A percentile compares a stretch with the other conserved stretches of the same genome.
phyloP scores from a whole-genome alignment of 2,797 vertebrate species.

The Ataeniobius toweri region DNA sequence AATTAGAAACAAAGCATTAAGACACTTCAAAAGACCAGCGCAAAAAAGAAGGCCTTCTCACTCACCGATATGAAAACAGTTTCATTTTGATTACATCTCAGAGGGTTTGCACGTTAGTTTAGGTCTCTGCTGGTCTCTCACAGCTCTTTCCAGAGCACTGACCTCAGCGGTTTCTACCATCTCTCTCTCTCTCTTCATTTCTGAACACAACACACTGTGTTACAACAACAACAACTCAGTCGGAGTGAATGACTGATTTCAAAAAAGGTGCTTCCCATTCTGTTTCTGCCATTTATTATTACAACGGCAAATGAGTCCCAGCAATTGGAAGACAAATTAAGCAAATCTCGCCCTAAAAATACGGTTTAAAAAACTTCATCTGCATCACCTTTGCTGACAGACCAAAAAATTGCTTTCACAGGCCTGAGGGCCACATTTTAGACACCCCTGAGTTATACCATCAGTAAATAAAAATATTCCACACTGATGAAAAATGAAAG shows the following conservation, averaged over 20 bases:
- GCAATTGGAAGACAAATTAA: no score
- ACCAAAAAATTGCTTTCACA: no score
- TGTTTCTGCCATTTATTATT: background rate
- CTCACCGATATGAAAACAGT: no score
- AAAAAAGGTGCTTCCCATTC: background rate
- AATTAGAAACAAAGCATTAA: background rate
- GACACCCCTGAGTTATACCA: no score
- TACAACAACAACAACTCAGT: constrained; percentile 23
- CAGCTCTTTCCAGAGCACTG: constrained; percentile 65
- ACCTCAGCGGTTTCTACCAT: constrained; percentile 60
- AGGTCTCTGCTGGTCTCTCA: constrained; percentile 27
- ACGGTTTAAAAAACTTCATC: no score
- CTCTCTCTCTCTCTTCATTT: constrained; percentile 18
- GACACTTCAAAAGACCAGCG: constrained; percentile 11
- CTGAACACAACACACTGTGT: constrained; percentile 32
- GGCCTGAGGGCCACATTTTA: no score
- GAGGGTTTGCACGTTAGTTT: constrained; percentile 12
- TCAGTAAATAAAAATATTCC: no score
- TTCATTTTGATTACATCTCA: background rate
- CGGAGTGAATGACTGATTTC: background rate
- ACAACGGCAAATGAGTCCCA: no score
- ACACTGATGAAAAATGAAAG: no score
- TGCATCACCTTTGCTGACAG: no score
- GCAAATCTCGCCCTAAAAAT: no score
- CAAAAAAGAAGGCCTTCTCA: no score